Evolutionary conservation across 2,113 vertebrate species (phyloP).

Genomic region (Hylia prasina): DNA sequence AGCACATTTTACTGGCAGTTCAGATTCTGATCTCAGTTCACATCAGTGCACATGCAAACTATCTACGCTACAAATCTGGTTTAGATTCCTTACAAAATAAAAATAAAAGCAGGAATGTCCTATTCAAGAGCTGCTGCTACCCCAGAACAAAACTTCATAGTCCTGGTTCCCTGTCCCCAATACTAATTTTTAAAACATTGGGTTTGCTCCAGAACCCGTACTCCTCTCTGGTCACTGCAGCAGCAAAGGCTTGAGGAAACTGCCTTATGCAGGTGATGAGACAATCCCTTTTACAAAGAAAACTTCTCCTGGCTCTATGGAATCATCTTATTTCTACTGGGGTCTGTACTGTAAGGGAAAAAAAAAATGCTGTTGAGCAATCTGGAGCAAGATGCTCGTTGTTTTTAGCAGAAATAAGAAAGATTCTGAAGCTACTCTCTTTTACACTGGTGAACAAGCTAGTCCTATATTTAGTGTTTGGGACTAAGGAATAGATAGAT

Average conservation of each 20-base stretch:
- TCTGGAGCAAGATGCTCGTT: neutral
- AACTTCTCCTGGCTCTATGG: neutral
- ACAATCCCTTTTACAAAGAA: neutral
- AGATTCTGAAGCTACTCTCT: neutral
- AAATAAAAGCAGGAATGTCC: neutral
- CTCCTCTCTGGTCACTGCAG: neutral
- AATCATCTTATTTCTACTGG: neutral
- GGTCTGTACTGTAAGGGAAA: neutral
- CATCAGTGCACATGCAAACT: neutral
- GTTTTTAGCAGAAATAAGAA: conserved; percentile 27
- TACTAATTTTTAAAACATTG: neutral
- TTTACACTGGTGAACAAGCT: neutral
- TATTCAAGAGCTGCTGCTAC: neutral
- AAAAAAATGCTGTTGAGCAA: neutral
- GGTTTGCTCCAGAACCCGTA: neutral
- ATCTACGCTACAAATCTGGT: neutral
- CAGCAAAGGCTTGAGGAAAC: neutral
- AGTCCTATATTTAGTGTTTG: neutral
- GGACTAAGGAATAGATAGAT: neutral
- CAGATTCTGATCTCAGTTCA: conserved; percentile 12
- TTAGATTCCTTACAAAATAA: neutral
- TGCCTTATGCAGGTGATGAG: neutral
- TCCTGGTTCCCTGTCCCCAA: neutral
- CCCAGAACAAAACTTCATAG: neutral
- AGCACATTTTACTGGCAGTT: neutral